phyloP scores from a whole-genome alignment of 2,797 vertebrate species.

The Megaceryle alcyon region DNA sequence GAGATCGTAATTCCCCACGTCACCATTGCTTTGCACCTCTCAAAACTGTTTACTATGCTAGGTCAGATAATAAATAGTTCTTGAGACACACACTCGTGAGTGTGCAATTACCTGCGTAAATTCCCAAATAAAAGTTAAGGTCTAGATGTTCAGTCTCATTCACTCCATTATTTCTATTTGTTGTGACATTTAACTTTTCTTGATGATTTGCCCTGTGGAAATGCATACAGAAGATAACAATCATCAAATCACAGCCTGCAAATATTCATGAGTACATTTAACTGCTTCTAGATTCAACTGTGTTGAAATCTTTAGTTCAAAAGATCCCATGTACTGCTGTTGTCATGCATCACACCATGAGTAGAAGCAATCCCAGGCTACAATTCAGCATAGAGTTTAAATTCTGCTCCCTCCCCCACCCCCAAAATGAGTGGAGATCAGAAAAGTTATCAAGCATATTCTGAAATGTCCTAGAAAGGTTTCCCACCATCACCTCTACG shows the following conservation, averaged over 20 bases:
- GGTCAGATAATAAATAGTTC: neutral
- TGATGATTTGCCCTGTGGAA: constrained; percentile 79
- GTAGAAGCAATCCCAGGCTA: neutral
- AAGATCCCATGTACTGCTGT: neutral
- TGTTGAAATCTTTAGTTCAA: neutral
- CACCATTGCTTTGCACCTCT: neutral
- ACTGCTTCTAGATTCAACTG: neutral
- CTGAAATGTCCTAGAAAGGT: neutral
- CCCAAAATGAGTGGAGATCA: neutral
- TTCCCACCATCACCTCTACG: neutral
- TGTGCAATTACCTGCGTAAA: constrained; percentile 88
- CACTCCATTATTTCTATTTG: constrained; percentile 24
- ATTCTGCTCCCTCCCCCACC: too few species aligned
- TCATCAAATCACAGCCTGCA: neutral
- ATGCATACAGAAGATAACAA: neutral
- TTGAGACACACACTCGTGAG: neutral
- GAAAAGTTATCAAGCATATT: neutral
- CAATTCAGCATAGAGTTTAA: neutral
- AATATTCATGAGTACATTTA: neutral
- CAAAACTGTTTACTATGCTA: neutral
- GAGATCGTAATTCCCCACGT: neutral
- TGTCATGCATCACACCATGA: neutral
- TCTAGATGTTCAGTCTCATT: constrained; percentile 75
- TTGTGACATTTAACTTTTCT: constrained; percentile 68
- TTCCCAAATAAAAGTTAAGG: constrained; percentile 89